These are phyloP conservation scores for Chymomyza amoena DNA, from an alignment of 2,888 invertebrate genomes.

Conservation along the genomic window DNA sequence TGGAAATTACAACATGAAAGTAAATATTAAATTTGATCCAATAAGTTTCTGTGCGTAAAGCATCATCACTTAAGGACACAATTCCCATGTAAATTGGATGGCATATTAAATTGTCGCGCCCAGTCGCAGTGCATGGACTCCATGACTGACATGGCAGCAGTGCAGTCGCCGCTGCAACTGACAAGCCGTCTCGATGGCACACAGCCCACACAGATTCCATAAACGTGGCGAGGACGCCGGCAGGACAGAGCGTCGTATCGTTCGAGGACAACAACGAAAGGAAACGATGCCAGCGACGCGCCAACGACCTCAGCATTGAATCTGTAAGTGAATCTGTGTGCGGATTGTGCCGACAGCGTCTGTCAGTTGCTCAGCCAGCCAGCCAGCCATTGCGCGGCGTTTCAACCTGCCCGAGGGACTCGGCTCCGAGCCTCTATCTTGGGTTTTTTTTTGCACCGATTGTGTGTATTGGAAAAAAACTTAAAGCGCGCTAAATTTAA, in stretches of 20 bases:
- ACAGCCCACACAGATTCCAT: not conserved
- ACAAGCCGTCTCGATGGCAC: conserved; percentile 33
- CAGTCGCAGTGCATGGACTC: not conserved
- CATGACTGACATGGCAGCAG: not conserved
- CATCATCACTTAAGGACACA: not conserved
- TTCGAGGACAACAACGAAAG: not conserved
- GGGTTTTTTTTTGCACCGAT: not conserved
- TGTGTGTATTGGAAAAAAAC: not conserved
- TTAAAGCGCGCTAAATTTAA: conserved; percentile 44
- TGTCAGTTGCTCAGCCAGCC: not conserved
- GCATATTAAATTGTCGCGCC: not conserved
- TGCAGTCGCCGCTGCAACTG: conserved; percentile 46
- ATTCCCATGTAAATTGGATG: not conserved
- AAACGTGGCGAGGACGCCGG: conserved; percentile 3
- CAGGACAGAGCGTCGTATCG: conserved; percentile 8
- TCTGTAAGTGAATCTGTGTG: conserved; percentile 14
- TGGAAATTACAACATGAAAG: not conserved
- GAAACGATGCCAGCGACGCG: conserved; percentile 19
- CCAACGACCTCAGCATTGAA: conserved; percentile 44
- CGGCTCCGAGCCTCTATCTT: not conserved
- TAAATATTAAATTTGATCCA: not conserved
- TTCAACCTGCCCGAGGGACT: conserved; percentile 9
- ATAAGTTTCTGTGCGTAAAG: not conserved
- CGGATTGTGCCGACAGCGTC: conserved; percentile 23
- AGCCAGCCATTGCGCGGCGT: not conserved